A percentile compares a stretch with the other conserved stretches of the same genome.
Evolutionary conservation across 2,888 invertebrate species (phyloP).

Genomic region (Phorcus lineatus): DNA sequence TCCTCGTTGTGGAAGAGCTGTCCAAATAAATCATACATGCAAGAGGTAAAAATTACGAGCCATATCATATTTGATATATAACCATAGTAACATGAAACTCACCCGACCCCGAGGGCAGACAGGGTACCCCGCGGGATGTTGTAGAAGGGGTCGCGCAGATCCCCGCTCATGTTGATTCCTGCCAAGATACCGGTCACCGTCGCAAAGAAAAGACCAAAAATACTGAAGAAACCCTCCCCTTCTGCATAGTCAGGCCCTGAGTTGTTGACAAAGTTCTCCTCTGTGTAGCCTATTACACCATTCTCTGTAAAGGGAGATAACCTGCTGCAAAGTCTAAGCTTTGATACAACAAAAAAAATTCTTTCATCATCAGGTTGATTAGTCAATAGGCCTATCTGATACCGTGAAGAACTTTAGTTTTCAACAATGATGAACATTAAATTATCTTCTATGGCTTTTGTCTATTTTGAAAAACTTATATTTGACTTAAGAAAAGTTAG

Average conservation of each 20-base stretch:
- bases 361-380: no score
- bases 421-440: no score
- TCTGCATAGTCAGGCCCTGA: conserved; percentile 87
- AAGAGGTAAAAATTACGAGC: no score
- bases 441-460: no score
- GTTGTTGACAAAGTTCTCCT: conserved; percentile 87
- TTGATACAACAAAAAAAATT: background rate
- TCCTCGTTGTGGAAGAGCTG: no score
- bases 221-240: conserved; percentile 93
- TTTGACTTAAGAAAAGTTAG: no score
- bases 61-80: no score
- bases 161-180: conserved; percentile 99
- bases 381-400: no score
- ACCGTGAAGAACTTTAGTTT: no score
- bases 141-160: conserved; percentile 90
- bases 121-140: conserved; percentile 96
- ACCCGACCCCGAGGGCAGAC: conserved; percentile 93
- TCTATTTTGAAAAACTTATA: no score
- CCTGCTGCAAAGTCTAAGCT: background rate
- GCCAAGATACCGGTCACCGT: conserved; percentile 97
- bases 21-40: background rate
- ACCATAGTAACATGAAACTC: conserved; percentile 53
- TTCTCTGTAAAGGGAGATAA: conserved; percentile 77
- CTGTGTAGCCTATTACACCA: conserved; percentile 92
- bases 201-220: conserved; percentile 98